Percentiles rank a stretch among this genome's conserved stretches.
Conservation (phyloP, 2,797 vertebrate genomes). For the Pogonophryne albipinna region DNA sequence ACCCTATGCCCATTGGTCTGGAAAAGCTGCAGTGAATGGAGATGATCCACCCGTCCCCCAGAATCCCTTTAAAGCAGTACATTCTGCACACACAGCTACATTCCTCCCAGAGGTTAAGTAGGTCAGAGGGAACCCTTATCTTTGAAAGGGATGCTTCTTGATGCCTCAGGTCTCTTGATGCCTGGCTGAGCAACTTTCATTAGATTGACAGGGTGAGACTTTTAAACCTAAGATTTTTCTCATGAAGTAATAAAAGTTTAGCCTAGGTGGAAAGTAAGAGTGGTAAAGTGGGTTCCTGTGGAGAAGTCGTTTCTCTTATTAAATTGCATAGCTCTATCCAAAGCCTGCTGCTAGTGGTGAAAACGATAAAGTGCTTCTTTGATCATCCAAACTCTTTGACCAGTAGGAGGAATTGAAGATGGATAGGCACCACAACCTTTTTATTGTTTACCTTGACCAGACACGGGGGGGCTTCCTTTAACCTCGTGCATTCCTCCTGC, state of each 20-base stretch:
- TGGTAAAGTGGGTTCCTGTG: too few relatives aligned
- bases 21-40: slow-evolving; percentile 80
- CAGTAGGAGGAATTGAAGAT: slow-evolving; percentile 24
- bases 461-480: slow-evolving; percentile 44
- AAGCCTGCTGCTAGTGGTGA: not conserved
- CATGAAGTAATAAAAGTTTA: not conserved
- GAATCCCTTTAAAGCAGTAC: slow-evolving; percentile 75
- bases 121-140: slow-evolving; percentile 75
- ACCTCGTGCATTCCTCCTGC: slow-evolving; percentile 58
- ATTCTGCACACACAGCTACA: slow-evolving; percentile 78
- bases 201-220: slow-evolving; percentile 5
- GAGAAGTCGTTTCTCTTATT: too few relatives aligned
- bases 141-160: slow-evolving; percentile 57
- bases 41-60: slow-evolving; percentile 68
- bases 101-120: slow-evolving; percentile 75
- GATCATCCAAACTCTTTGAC: slow-evolving; percentile 30
- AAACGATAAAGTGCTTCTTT: slow-evolving; percentile 15
- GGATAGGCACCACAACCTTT: slow-evolving; percentile 34
- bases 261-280: slow-evolving; percentile 6
- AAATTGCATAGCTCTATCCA: not conserved
- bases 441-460: slow-evolving; percentile 65
- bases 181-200: slow-evolving; percentile 20
- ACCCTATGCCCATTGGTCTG: slow-evolving; percentile 71
- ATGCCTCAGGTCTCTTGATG: slow-evolving; percentile 49
- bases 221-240: slow-evolving; percentile 13